These are phyloP conservation scores for Crocallis elinguaria DNA, from an alignment of 2,888 invertebrate genomes.

Conservation along the genomic window DNA sequence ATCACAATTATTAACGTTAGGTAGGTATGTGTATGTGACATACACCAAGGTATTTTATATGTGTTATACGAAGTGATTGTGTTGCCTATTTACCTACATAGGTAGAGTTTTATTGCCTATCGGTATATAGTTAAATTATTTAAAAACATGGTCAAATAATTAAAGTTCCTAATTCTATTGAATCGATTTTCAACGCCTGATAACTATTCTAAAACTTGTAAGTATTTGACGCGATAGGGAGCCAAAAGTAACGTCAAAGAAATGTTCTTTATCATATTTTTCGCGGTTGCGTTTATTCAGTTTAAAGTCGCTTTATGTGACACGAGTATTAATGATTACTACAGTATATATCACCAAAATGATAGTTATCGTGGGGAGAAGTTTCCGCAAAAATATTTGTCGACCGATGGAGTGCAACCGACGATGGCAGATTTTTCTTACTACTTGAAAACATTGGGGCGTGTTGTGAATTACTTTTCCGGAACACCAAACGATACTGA, in stretches of 20 bases:
- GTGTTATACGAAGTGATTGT: too few species aligned
- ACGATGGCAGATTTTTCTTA: conserved; percentile 6
- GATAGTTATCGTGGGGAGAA: conserved; percentile 33
- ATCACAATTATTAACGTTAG: too few species aligned
- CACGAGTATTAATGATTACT: conserved; percentile 1
- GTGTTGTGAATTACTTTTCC: conserved; percentile 28
- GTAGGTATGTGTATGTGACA: too few species aligned
- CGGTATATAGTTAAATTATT: neutral
- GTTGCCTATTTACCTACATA: too few species aligned
- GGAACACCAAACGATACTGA: conserved; percentile 34
- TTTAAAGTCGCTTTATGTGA: neutral
- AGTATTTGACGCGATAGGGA: neutral
- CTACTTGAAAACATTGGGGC: conserved; percentile 9
- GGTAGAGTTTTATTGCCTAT: neutral
- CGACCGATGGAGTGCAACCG: conserved; percentile 21
- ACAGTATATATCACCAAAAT: conserved; percentile 4
- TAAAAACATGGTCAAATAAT: conserved; percentile 5
- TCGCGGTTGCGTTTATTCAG: neutral
- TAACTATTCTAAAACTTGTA: conserved; percentile 5
- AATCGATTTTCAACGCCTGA: conserved; percentile 5
- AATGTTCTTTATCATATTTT: conserved; percentile 1
- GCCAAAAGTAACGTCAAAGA: neutral
- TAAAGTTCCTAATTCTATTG: neutral
- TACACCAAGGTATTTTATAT: too few species aligned
- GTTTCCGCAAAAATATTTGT: conserved; percentile 37